Evolutionary conservation across 1,140 invertebrate species (phyloP).

Genomic region (Zaprionus gabonicus): DNA sequence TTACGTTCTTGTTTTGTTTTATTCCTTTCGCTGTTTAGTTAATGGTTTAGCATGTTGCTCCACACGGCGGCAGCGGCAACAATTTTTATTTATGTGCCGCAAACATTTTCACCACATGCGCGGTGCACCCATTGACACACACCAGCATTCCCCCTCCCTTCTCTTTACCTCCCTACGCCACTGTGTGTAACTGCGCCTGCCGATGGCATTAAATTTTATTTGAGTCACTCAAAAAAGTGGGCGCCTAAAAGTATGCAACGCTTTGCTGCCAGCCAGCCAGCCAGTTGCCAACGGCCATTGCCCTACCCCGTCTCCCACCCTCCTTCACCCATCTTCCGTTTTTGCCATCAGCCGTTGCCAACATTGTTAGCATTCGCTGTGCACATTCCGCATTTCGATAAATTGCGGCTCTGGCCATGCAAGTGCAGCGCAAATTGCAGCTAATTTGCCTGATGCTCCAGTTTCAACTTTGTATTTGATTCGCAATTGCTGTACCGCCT

Average conservation of each 20-base stretch:
- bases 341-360: constrained; percentile 26
- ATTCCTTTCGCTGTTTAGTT: constrained; percentile 75
- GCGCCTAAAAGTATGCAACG: constrained; percentile 56
- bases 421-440: constrained; percentile 71
- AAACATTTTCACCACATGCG: constrained; percentile 71
- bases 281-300: constrained; percentile 5
- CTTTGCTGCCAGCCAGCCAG: constrained; percentile 31
- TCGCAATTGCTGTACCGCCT: not conserved
- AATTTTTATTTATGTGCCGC: constrained; percentile 81
- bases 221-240: constrained; percentile 61
- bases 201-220: constrained; percentile 79
- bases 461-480: constrained; percentile 47
- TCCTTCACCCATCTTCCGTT: not conserved
- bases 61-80: constrained; percentile 53
- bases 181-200: constrained; percentile 37
- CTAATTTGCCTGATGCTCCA: constrained; percentile 71
- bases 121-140: not conserved
- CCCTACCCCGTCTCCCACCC: constrained; percentile 6
- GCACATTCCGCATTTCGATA: constrained; percentile 69
- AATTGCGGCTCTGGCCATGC: constrained; percentile 60
- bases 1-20: constrained; percentile 58
- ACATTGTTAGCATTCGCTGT: constrained; percentile 63
- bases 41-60: constrained; percentile 78
- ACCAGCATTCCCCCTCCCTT: not conserved
- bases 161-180: not conserved